Percentiles rank a stretch among this genome's conserved stretches.
Evolutionary conservation across 2,888 invertebrate species (phyloP).

Genomic region (Ceramica pisi): DNA sequence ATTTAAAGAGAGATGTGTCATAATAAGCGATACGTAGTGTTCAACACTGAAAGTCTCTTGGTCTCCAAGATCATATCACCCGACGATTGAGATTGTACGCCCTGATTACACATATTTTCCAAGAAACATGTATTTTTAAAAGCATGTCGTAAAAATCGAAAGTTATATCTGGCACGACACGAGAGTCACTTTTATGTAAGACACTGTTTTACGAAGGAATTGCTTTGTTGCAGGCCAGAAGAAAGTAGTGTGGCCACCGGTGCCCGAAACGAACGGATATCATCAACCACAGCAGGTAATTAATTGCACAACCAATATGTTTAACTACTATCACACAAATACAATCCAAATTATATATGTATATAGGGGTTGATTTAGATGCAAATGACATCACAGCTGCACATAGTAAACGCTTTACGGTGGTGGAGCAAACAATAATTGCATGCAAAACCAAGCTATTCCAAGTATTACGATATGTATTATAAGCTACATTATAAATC

Average conservation of each 20-base stretch:
- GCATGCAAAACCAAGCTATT: slow-evolving; percentile 73
- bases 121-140: slow-evolving; percentile 62
- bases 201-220: slow-evolving; percentile 42
- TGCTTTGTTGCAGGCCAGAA: slow-evolving; percentile 93
- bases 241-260: slow-evolving; percentile 97
- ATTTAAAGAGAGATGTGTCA: slow-evolving; percentile 87
- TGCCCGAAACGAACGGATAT: slow-evolving; percentile 92
- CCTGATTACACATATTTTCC: slow-evolving; percentile 65
- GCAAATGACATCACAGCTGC: slow-evolving; percentile 78
- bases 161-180: slow-evolving; percentile 34
- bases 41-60: slow-evolving; percentile 76
- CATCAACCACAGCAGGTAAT: slow-evolving; percentile 92
- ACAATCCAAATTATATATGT: slow-evolving; percentile 53
- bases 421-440: slow-evolving; percentile 74
- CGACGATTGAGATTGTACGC: slow-evolving; percentile 72
- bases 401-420: slow-evolving; percentile 81
- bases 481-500: slow-evolving; percentile 77
- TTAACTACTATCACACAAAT: slow-evolving; percentile 20
- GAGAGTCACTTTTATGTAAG: slow-evolving; percentile 45
- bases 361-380: slow-evolving; percentile 72
- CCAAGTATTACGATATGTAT: slow-evolving; percentile 63
- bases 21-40: slow-evolving; percentile 81
- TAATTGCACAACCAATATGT: slow-evolving; percentile 71
- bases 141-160: slow-evolving; percentile 44
- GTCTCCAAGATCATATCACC: slow-evolving; percentile 72